Evolutionary conservation across 1,140 invertebrate genomes (phyloP), one percentile per base, ranked within the genome.

Genomic region (Andricus grossulariae): DNA sequence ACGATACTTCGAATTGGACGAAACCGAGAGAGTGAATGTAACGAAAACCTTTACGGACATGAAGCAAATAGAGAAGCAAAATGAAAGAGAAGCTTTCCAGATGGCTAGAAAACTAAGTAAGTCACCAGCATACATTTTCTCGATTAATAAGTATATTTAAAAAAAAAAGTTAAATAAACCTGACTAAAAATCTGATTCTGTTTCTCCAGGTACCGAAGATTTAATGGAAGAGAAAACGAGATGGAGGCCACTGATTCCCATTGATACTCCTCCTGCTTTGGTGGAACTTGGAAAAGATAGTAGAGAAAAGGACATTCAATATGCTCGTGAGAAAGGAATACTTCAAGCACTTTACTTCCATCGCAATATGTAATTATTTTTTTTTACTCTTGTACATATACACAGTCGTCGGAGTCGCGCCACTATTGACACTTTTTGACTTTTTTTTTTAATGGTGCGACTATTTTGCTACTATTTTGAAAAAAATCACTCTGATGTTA

Each of bases 11-110:
- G 97, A 98, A 89, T 89, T 98, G 55, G 97, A 99, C 91, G 97
- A 98, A 91, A 98, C 95, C 5, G 97, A 99, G 92, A 94, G 97
- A 86, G 97, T 98, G 1, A 98, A 98, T 92, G 97, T 99, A 0
- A 97, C 97, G 0, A 96, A 96, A 89, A 96, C 96, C 45, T 98
- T 98, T 90, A 95, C 94, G n/a, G 97, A 98, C 82, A 95, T 97
- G 95, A 97, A 97, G 88, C 94, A 96, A 87, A 94, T 97, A 92
- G 98, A 99, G 86, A 95, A 96, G 76, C 93, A 94, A 79, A 92
- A 95, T 82, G 98, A 99, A 90, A 94, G 97, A 73, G 95, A 97
- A 90, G 95, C 96, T 32, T 92, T 96, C 85, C 94, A 96, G 82
- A 94, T 95, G 89, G 94, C 94, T 0, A 94, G 96, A 80, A 96